Base-by-base conservation (phyloP, 1,140 invertebrate genomes). In the Diorhabda sublineata region DNA sequence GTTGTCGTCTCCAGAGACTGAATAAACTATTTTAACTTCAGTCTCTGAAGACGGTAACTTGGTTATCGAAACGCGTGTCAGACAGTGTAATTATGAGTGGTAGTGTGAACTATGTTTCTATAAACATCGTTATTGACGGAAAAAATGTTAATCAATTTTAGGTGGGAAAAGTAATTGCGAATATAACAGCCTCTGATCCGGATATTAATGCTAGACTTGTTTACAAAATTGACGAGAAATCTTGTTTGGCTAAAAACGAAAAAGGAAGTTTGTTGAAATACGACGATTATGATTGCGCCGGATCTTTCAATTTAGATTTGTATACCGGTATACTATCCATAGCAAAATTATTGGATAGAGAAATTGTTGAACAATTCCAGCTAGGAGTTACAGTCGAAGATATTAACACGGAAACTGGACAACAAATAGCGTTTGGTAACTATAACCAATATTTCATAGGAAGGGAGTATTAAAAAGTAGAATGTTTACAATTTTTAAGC, bases 341-440 rank as follows among this genome's bases (percentile, higher is more conserved):
- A 0, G 81, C 86, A 2, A 88, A 86, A 78, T 76, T 89, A 41
- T 75, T 97, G 7, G 95, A 97, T 80, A 84, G 95, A 71, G 95
- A 97, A 83, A 87, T 87, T 77, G 88, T 95, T 2, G 94, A 96
- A 81, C 87, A 85, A 3, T 88, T 96, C 7, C 89, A 88, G 74
- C 78, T 97, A 5, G 86, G 87, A 0, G 78, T 97, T 2, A 83
- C 88, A 6, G 94, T 95, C 0, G 91, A 96, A 83, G 95, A 97
- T 82, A 83, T 94, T 68, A 93, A 91, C 0, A 90, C 93, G 0
- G 85, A 90, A 42, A 91, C 87, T 63, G 89, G 88, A 45, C 81
- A 83, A 4, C 94, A 96, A 83, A 87, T 87, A 7, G 90, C 89
- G 6, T 87, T 87, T 73, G 85, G 90, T 91, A 84, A 44, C 7